Evolutionary conservation across 1,140 invertebrate genomes (phyloP), one percentile per base, ranked within the genome.

Genomic region (Philotrypesis tridentata): DNA sequence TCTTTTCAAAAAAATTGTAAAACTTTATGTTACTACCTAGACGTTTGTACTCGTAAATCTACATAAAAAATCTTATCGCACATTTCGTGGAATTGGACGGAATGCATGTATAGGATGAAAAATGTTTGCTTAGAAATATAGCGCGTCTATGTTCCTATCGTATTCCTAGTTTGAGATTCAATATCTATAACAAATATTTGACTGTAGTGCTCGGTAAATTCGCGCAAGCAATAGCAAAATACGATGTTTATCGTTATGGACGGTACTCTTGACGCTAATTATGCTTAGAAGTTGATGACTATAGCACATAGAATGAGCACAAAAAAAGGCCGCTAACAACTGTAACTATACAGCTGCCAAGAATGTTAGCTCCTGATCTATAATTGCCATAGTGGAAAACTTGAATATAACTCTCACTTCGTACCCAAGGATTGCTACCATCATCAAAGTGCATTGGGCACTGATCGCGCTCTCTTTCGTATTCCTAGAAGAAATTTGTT

Each of bases 401-500:
- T 87, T 95, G 94, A 27, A 96, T 93, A 68, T 92, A 94, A 85
- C 94, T 96, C 87, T 96, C 96, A 29, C 94, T 94, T 70, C 93
- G 89, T 27, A 93, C 87, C 96, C 96, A 98, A 0, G 97, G 97
- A 92, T 98, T 95, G 33, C 93, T 92, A 1, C 97, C 97, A 90
- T 98, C 97, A 87, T 98, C 97, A 89, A 98, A 98, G 89, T 96
- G 95, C 97, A 98, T 97, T 0, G 97, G 97, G 90, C 97, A 98
- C 87, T 97, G 96, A 92, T 99, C 97, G 82, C 95, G 94, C 95
- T 92, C 91, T 85, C 91, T 86, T 82, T 92, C 91, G 21, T 92
- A 92, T 89, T 92, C 91, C 91, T 92, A 72, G 21, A 81, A 82
- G 85, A 75, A 78, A 78, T 29, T 82, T 63, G 11, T 27, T 40